A percentile compares a stretch with the other conserved stretches of the same genome.
Evolutionary conservation across 2,888 invertebrate species (phyloP).

Genomic region (Aporophyla lueneburgensis): DNA sequence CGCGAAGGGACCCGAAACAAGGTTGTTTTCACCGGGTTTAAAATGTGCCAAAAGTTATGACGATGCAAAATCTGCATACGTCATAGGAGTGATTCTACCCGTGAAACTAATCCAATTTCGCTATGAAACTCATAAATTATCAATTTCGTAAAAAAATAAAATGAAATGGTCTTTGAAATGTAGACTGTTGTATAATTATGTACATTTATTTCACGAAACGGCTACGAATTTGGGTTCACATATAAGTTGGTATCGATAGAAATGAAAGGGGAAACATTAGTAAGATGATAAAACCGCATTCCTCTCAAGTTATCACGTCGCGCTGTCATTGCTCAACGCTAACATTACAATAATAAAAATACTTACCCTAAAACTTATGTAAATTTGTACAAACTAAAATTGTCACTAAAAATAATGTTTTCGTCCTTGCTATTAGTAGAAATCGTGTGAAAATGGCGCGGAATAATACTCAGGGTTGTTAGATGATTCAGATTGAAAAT

Average conservation of each 20-base stretch:
- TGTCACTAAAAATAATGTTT: slow-evolving; percentile 57
- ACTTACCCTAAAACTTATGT: slow-evolving; percentile 81
- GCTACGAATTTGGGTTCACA: neutral
- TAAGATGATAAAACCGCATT: neutral
- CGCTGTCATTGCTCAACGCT: slow-evolving; percentile 17
- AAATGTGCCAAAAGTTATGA: neutral
- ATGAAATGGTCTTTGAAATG: no score
- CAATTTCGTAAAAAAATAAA: no score
- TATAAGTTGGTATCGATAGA: neutral
- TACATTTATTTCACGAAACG: neutral
- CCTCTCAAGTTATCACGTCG: neutral
- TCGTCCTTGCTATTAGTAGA: neutral
- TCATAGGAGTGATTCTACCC: no score
- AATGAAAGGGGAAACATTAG: neutral
- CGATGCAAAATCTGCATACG: neutral
- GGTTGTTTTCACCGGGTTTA: neutral
- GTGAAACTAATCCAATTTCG: no score
- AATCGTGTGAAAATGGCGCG: slow-evolving; percentile 11
- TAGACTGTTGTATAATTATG: no score
- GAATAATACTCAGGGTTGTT: neutral
- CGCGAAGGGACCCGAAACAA: neutral
- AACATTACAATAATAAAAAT: slow-evolving; percentile 67
- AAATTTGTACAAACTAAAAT: slow-evolving; percentile 71
- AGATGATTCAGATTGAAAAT: neutral
- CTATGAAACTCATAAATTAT: no score